Evolutionary conservation across 1,140 invertebrate species (phyloP).

Genomic region (Zelostemma sp.): DNA sequence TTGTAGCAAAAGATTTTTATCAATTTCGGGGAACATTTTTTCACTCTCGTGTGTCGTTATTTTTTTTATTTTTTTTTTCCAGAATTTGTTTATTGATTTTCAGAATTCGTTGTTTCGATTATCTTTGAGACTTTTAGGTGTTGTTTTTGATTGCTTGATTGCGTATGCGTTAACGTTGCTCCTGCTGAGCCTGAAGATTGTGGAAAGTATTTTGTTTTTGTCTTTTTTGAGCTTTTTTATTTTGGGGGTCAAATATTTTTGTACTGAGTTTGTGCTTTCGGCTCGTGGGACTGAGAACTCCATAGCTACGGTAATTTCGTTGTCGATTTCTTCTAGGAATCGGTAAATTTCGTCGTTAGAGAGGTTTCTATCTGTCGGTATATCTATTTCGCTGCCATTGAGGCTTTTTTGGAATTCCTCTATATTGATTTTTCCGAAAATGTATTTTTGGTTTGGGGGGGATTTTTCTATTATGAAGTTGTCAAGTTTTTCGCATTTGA

Average conservation of each 20-base stretch:
- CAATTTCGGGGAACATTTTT: neutral
- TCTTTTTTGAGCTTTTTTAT: neutral
- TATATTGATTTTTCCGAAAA: too few relatives aligned
- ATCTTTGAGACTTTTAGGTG: neutral
- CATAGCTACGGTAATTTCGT: neutral
- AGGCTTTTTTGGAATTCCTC: neutral
- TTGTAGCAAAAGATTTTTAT: neutral
- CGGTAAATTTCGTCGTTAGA: conserved; percentile 8
- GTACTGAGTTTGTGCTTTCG: neutral
- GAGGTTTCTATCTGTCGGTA: conserved; percentile 13
- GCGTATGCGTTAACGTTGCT: neutral
- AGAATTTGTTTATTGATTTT: neutral
- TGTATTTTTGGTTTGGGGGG: neutral
- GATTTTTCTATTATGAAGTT: neutral
- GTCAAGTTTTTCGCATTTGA: neutral
- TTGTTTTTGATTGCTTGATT: neutral
- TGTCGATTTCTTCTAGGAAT: neutral
- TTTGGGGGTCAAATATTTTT: neutral
- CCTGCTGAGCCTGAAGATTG: neutral
- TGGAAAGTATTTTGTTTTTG: neutral
- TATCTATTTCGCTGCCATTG: conserved; percentile 7
- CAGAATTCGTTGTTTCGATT: neutral
- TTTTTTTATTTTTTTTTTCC: neutral
- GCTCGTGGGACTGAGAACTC: neutral
- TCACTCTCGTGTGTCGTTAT: neutral